Evolutionary conservation across 2,888 invertebrate genomes (phyloP), one percentile per base, ranked within the genome.

Genomic region (Nymphalis urticae): DNA sequence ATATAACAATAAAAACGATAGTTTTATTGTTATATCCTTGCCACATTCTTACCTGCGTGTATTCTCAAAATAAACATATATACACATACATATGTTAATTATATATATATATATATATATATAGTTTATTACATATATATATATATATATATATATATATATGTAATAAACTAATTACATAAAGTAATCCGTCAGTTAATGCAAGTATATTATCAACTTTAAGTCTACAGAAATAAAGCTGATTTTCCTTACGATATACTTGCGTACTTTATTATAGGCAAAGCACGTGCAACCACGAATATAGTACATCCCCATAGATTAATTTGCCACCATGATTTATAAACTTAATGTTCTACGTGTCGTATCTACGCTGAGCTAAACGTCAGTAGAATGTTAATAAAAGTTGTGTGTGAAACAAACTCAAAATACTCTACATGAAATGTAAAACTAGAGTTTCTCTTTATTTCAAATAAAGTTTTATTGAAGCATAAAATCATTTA

Each of bases 281-380:
- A 53, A 53, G 62, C 69, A 72, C 71, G 71, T 64, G 58, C 58
- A 21, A 10, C 67, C 50, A 42, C 56, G 42, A 51, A 64, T 42
- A 51, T 48, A 64, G 58, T 19, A 66, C 64, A 69, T 62, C 62
- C 64, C 24, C 69, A 59, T 54, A 48, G 64, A 67, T 64, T 67
- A 59, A 67, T 64, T 69, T 59, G 58, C 66, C 48, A 19, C 17
- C 61, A n/a, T 72, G 64, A 69, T 69, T 69, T 71, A 69, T 66
- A 63, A 36, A 66, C 53, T 64, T 62, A 67, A 72, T 69, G 19
- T 72, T 62, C 42, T 72, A 69, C 64, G 69, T 69, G 71, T 62
- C 53, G 53, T 54, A 32, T 53, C 51, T 24, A 47, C 21, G 56
- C 48, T 50, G 8, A 60, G 32, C 48, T 66, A 58, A 59, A 42